Percentiles rank a stretch among this genome's conserved stretches.
Evolutionary conservation across 2,113 vertebrate species (phyloP).

Genomic region (Otis tarda): DNA sequence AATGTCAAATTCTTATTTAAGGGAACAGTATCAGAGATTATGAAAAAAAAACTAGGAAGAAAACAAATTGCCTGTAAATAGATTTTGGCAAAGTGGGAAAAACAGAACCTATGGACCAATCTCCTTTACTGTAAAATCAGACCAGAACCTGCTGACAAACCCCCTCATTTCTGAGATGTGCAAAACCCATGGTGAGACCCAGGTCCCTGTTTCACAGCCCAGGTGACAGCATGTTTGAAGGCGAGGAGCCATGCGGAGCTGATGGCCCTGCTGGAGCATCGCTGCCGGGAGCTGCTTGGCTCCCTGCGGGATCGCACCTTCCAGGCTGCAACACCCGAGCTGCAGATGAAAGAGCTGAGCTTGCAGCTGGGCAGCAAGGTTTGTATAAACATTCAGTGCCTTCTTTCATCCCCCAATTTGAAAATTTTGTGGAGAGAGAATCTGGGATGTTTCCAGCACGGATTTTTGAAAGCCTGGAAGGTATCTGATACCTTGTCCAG

Average conservation of each 20-base stretch:
- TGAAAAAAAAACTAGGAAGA: background rate
- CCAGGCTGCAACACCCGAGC: background rate
- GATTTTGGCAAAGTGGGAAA: background rate
- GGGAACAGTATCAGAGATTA: background rate
- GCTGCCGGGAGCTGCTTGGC: background rate
- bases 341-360: background rate
- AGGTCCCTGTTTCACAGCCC: background rate
- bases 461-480: background rate
- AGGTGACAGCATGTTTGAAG: background rate
- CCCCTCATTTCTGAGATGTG: background rate
- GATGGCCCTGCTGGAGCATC: background rate
- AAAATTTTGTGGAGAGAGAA: background rate
- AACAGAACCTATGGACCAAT: background rate
- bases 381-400: background rate
- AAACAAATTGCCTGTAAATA: background rate
- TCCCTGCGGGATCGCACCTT: background rate
- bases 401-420: background rate
- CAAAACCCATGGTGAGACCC: fast-evolving
- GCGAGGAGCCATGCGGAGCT: background rate
- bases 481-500: background rate
- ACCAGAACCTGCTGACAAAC: background rate
- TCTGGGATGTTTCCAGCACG: background rate
- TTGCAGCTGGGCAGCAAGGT: background rate
- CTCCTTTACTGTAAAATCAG: background rate
- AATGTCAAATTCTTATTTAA: background rate